phyloP scores from a whole-genome alignment of 2,113 vertebrate genomes.

The Oriolus oriolus region DNA sequence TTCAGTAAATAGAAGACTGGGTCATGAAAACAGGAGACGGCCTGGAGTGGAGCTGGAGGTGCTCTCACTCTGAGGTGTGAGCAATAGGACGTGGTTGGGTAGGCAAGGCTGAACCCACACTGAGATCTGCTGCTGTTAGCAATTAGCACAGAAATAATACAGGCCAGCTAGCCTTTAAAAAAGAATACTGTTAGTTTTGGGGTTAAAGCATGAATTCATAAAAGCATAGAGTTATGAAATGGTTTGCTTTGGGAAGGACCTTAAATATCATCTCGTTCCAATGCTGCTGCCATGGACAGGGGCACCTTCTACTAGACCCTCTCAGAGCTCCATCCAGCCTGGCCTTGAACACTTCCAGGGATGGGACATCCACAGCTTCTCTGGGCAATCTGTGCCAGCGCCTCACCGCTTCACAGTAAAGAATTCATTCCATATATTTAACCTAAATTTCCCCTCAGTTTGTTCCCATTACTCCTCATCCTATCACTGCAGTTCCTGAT shows the following conservation, averaged over 20 bases:
- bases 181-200: background rate
- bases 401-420: background rate
- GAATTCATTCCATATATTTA: background rate
- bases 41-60: background rate
- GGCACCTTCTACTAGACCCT: background rate
- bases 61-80: rapidly evolving
- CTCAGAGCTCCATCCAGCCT: background rate
- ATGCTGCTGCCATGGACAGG: background rate
- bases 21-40: background rate
- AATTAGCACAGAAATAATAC: background rate
- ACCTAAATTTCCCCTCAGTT: background rate
- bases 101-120: background rate
- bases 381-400: background rate
- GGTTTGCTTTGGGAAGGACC: background rate
- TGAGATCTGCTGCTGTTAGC: background rate
- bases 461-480: background rate
- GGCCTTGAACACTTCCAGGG: background rate
- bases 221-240: background rate
- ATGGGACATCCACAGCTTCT: background rate
- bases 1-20: background rate
- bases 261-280: background rate
- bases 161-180: background rate
- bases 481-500: background rate
- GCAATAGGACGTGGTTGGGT: rapidly evolving
- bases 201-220: background rate